A percentile compares a stretch with the other conserved stretches of the same genome.
Evolutionary conservation across 2,797 vertebrate species (phyloP).

Genomic region (Epinephelus malabaricus): DNA sequence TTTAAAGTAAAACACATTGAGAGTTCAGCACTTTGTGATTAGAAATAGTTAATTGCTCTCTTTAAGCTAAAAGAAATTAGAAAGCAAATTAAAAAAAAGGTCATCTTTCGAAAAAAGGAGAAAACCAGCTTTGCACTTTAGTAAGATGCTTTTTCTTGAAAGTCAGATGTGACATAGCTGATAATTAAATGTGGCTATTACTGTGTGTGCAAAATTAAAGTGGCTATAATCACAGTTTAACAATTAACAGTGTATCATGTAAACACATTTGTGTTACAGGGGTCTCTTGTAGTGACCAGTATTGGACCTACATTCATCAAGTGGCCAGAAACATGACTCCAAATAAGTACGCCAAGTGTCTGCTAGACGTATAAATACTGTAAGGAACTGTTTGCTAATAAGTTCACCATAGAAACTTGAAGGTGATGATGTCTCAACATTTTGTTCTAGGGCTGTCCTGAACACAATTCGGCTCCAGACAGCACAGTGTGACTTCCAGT

Average conservation of each 20-base stretch:
- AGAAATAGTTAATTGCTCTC: slow-evolving; percentile 7
- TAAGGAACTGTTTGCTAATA: too few relatives aligned
- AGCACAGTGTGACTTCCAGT: too few relatives aligned
- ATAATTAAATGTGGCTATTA: neutral
- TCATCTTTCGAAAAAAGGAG: neutral
- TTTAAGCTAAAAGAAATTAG: slow-evolving; percentile 9
- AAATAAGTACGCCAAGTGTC: too few relatives aligned
- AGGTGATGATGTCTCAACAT: neutral
- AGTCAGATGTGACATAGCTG: neutral
- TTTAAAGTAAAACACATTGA: slow-evolving; percentile 17
- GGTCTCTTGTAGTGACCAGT: neutral
- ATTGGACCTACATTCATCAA: neutral
- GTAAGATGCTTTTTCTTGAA: neutral
- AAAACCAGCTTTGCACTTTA: neutral
- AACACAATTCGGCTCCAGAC: too few relatives aligned
- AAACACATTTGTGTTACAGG: neutral
- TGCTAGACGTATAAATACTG: too few relatives aligned
- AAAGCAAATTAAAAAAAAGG: slow-evolving; percentile 9
- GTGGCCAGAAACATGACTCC: neutral
- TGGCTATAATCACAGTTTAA: neutral
- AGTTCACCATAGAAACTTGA: neutral
- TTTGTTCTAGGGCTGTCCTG: too few relatives aligned
- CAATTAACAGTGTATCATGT: neutral
- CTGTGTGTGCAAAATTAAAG: neutral
- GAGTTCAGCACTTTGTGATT: slow-evolving; percentile 8